Conservation (phyloP, 1,140 invertebrate genomes). For the Anastrepha obliqua region DNA sequence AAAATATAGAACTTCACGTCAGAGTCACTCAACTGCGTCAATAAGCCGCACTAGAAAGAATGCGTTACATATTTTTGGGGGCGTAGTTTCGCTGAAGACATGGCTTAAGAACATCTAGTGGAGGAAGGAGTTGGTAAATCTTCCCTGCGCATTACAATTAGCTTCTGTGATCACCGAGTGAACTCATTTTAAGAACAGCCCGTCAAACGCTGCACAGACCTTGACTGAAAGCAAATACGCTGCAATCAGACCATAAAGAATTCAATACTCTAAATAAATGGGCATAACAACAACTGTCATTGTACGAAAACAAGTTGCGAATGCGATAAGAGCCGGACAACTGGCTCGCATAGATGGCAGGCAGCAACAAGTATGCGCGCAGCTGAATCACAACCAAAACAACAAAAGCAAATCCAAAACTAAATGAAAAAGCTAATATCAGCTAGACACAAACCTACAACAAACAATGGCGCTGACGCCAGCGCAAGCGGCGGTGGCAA, state of each 20-base stretch:
- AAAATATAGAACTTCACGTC: no score
- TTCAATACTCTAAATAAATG: slow-evolving; percentile 21
- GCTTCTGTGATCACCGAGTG: no score
- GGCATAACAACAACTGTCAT: not conserved
- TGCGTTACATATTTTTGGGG: no score
- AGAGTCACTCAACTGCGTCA: no score
- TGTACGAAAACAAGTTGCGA: slow-evolving; percentile 15
- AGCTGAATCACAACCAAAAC: not conserved
- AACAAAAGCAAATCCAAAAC: not conserved
- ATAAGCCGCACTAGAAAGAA: no score
- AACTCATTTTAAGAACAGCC: no score
- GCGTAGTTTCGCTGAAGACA: no score
- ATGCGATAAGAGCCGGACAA: slow-evolving; percentile 32
- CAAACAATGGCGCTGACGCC: not conserved
- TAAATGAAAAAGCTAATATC: not conserved
- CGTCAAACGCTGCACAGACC: not conserved
- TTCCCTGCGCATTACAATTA: no score
- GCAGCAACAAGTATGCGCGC: slow-evolving; percentile 8
- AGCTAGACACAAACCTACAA: slow-evolving; percentile 2
- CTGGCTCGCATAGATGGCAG: not conserved
- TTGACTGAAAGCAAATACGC: not conserved
- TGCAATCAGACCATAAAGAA: slow-evolving; percentile 42
- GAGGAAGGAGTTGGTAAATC: no score
- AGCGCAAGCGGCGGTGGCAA: not conserved
- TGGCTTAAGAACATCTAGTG: no score